Evolutionary conservation across 1,140 invertebrate species (phyloP), one percentile per base, ranked within the genome.

Genomic region (Littorina saxatilis): DNA sequence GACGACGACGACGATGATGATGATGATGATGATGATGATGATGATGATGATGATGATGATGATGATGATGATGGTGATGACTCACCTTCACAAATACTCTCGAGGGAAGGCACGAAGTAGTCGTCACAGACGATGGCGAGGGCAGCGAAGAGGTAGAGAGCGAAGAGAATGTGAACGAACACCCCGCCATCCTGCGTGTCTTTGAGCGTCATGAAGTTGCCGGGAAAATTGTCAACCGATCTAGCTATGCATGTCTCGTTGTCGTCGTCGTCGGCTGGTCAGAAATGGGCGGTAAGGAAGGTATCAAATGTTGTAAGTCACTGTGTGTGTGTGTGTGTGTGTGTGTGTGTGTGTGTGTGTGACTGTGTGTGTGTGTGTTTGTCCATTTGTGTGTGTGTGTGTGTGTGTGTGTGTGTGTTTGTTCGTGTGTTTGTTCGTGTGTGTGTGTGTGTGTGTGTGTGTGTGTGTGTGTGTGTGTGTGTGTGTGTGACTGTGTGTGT

Each of bases 121-220:
- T 92, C 90, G 82, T 92, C 90, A 84, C 91, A 92, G 58, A 92
- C 86, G 37, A 92, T 88, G n/a, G 91, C 90, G 17, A 92, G 81
- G 9, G 88, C 90, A 2, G 87, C 85, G 76, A 93, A 93, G 87
- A 93, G 88, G 85, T 93, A 93, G 27, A 93, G 61, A 0, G 92
- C 86, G n/a, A 92, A 85, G 35, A 91, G 63, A n/a, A 93, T 87
- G 78, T 93, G 92, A 11, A 93, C 58, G 23, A 93, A 43, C n/a
- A 93, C 86, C 9, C 90, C 92, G n/a, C 93, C 93, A 79, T 90
- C 84, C 70, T 90, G 84, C 27, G 87, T 90, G 23, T 88, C 82
- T 35, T 89, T 13, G 1, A 87, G 40, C 23, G 88, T 88, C 72
- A 93, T 89, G 70, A 92, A 90, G 83, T 93, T 92, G 2, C 80